Evolutionary conservation across 30 jellyfish, hydroid and myxozoan species (phyloP).

Genomic region (Aurelia coerulea): DNA sequence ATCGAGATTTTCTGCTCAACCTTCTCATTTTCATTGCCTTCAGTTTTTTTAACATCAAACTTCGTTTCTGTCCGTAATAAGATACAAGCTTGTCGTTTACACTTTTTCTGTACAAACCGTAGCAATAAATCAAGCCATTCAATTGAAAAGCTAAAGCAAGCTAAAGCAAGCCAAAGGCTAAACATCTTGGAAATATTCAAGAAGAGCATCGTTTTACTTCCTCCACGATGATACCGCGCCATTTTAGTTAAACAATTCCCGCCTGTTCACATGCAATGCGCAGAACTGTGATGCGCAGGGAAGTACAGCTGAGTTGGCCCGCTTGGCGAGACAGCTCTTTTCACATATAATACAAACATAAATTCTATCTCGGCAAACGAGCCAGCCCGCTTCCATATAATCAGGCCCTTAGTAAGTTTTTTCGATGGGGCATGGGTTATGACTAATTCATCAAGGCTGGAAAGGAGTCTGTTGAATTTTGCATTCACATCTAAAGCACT

Average conservation of each 20-base stretch:
- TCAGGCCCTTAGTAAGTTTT: slow-evolving; percentile 15
- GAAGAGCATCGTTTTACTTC: not conserved
- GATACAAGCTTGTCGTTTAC: not conserved
- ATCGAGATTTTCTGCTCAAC: not conserved
- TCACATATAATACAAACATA: slow-evolving; percentile 11
- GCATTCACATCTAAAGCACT: too few species aligned
- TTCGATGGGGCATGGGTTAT: too few species aligned
- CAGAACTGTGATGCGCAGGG: slow-evolving; percentile 23
- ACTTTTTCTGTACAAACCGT: not conserved
- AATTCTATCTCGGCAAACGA: slow-evolving; percentile 22
- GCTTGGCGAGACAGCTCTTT: slow-evolving; percentile 46
- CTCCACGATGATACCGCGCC: slow-evolving; percentile 30
- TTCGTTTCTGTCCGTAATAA: too few species aligned
- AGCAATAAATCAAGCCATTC: not conserved
- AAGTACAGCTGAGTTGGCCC: slow-evolving; percentile 23
- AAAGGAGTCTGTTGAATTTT: too few species aligned
- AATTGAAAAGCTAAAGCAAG: not conserved
- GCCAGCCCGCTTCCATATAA: slow-evolving; percentile 53
- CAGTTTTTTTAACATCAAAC: not conserved
- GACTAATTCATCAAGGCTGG: too few species aligned
- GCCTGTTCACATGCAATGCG: slow-evolving; percentile 23
- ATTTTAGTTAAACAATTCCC: not conserved
- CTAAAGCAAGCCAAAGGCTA: slow-evolving; percentile 14
- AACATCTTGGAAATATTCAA: not conserved
- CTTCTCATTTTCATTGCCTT: not conserved